phyloP scores from a whole-genome alignment of 2,113 vertebrate species.

The Sterna hirundo region DNA sequence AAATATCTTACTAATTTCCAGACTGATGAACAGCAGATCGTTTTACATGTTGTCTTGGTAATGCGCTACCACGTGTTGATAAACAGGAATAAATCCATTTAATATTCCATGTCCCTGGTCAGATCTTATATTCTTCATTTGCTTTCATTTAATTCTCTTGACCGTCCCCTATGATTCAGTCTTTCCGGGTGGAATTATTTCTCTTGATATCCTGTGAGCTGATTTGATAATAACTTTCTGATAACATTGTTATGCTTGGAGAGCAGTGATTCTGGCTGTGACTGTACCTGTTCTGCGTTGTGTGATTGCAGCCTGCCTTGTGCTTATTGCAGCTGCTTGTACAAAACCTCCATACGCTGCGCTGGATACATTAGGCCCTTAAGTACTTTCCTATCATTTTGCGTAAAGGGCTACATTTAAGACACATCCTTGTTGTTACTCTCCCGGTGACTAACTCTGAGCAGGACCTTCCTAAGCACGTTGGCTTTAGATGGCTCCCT shows the following conservation, averaged over 20 bases:
- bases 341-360: rapidly evolving
- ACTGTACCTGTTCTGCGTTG: background rate
- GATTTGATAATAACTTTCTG: background rate
- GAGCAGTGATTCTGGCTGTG: background rate
- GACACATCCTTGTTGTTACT: background rate
- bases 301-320: background rate
- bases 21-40: background rate
- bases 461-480: background rate
- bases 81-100: background rate
- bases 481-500: background rate
- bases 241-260: background rate
- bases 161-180: background rate
- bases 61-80: background rate
- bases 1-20: background rate
- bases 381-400: background rate
- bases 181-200: background rate
- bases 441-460: background rate
- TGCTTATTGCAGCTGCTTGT: background rate
- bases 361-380: background rate
- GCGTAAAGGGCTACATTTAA: background rate
- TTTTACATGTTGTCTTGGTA: background rate
- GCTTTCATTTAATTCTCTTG: background rate
- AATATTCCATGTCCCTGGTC: background rate
- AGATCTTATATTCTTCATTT: background rate
- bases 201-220: background rate